Evolutionary conservation across 1,140 invertebrate genomes (phyloP).

Genomic region (Calosoma granatense): DNA sequence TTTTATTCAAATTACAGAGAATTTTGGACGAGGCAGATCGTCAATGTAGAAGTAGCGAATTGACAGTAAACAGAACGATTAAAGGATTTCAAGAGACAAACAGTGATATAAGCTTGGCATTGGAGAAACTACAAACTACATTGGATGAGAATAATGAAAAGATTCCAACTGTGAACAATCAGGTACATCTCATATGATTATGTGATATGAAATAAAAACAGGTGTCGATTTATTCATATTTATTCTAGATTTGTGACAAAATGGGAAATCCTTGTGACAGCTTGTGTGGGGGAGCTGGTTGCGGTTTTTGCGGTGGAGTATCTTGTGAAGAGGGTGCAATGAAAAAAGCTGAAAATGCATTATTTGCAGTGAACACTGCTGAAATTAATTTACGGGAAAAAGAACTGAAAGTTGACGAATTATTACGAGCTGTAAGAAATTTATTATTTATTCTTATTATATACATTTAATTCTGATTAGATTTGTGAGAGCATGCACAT

Average conservation of each 20-base stretch:
- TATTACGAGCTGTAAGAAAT: slow-evolving; percentile 31
- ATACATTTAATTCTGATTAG: no score
- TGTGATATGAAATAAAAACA: no score
- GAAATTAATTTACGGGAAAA: slow-evolving; percentile 1
- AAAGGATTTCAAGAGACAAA: slow-evolving; percentile 59
- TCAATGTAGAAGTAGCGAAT: slow-evolving; percentile 74
- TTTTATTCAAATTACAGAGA: slow-evolving; percentile 33
- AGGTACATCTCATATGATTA: slow-evolving; percentile 12
- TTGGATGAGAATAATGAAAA: slow-evolving; percentile 54
- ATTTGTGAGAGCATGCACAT: no score
- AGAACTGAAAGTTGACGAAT: slow-evolving; percentile 32
- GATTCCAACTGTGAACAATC: slow-evolving; percentile 76
- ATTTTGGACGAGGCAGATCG: slow-evolving; percentile 65
- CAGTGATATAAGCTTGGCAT: slow-evolving; percentile 54
- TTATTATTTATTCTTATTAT: not conserved
- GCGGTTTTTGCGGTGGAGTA: slow-evolving; percentile 79
- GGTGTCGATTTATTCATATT: no score
- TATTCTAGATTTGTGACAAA: slow-evolving; percentile 73
- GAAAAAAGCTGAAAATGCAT: slow-evolving; percentile 73
- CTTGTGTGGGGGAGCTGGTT: slow-evolving; percentile 90
- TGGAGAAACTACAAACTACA: slow-evolving; percentile 53
- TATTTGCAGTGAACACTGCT: slow-evolving; percentile 27
- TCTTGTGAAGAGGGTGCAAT: slow-evolving; percentile 84
- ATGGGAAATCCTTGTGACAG: slow-evolving; percentile 76
- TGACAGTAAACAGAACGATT: slow-evolving; percentile 59